Percentiles rank a stretch among this genome's conserved stretches.
These are phyloP conservation scores for Palaemon carinicauda DNA, from an alignment of 1,140 invertebrate species.

Conservation along the genomic window DNA sequence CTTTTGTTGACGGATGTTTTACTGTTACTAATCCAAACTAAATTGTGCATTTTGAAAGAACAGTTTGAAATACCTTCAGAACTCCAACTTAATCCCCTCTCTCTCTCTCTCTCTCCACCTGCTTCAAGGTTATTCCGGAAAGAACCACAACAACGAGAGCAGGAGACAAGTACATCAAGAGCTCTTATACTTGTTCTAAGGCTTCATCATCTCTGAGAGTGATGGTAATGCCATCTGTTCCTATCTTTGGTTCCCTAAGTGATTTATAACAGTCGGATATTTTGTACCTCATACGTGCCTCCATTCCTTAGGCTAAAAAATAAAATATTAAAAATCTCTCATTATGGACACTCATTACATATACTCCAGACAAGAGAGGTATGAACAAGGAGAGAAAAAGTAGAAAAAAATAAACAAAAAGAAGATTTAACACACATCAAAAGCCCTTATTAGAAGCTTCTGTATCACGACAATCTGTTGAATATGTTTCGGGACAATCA, in stretches of 20 bases:
- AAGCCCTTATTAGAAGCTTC: conserved; percentile 49
- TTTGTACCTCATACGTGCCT: conserved; percentile 51
- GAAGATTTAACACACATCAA: conserved; percentile 14
- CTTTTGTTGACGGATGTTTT: too few relatives aligned
- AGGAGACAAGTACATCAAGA: background rate
- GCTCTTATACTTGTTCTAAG: background rate
- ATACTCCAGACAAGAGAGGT: conserved; percentile 33
- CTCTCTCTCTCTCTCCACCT: too few relatives aligned
- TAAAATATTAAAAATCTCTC: conserved; percentile 36
- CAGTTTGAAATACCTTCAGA: too few relatives aligned
- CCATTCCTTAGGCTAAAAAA: conserved; percentile 23
- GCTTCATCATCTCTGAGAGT: background rate
- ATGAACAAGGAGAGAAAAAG: conserved; percentile 40
- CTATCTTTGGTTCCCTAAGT: conserved; percentile 39
- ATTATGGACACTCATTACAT: conserved; percentile 26
- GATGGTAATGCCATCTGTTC: background rate
- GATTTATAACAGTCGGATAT: conserved; percentile 32
- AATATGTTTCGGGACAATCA: conserved; percentile 46
- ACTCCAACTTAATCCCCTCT: too few relatives aligned
- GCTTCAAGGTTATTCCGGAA: too few relatives aligned
- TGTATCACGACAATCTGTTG: conserved; percentile 40
- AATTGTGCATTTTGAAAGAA: too few relatives aligned
- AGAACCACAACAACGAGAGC: background rate
- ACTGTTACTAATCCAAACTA: too few relatives aligned
- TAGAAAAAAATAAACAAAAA: too few relatives aligned